Percentiles rank a stretch among this genome's conserved stretches.
Evolutionary conservation across 2,113 vertebrate species (phyloP).

Genomic region (Toxotes jaculatrix): DNA sequence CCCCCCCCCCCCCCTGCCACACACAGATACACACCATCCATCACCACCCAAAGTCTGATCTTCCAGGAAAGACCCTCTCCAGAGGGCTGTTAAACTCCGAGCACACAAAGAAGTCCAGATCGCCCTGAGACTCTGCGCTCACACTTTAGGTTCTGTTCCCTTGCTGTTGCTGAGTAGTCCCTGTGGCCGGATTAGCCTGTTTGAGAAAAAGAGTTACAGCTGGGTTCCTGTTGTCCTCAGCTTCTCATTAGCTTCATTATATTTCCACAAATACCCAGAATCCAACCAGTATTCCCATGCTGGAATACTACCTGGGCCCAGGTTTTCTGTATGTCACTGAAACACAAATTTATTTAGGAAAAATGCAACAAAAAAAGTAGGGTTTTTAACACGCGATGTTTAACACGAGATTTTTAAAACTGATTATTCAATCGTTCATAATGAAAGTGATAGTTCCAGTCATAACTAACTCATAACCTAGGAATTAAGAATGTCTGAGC

Average conservation of each 20-base stretch:
- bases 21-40: not conserved
- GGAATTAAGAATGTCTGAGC: not conserved
- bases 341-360: not conserved
- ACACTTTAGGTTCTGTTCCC: slow-evolving; percentile 8
- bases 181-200: not conserved
- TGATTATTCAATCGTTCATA: no score
- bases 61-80: slow-evolving; percentile 23
- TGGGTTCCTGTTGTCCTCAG: not conserved
- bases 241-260: not conserved
- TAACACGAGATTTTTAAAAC: not conserved
- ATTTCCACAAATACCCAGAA: slow-evolving; percentile 3
- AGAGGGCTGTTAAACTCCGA: slow-evolving; percentile 10
- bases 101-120: slow-evolving; percentile 12
- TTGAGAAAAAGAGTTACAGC: not conserved
- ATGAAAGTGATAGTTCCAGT: no score
- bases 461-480: no score
- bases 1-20: not conserved
- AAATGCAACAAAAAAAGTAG: not conserved
- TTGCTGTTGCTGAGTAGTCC: not conserved
- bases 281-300: not conserved
- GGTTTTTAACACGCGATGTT: not conserved
- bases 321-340: slow-evolving; percentile 9
- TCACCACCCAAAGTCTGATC: slow-evolving; percentile 25
- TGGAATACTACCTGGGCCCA: not conserved
- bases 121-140: slow-evolving; percentile 19